Base-by-base conservation (phyloP, 2,888 invertebrate genomes). In the Drosophila peninsularis region DNA sequence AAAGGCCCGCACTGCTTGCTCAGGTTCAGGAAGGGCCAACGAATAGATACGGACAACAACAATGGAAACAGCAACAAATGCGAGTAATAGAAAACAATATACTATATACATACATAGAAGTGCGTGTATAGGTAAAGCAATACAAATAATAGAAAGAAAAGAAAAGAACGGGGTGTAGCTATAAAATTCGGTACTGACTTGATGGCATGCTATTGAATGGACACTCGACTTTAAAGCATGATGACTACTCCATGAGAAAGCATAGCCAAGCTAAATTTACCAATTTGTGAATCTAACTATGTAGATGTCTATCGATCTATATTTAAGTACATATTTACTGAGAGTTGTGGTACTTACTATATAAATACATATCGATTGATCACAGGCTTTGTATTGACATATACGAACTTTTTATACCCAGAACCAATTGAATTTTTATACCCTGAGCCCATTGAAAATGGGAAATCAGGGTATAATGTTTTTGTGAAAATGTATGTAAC, bases 141-240 rank as follows among this genome's bases (percentile, higher is more conserved):
- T 21, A 30, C n/a, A 34, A n/a, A 34, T 10, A 37, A n/a, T n/a
- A 21, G 34, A 14, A 42, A n/a, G 5, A 30, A 62, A 39, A n/a
- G 36, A 52, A 67, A 62, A 57, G 56, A 62, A 65, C 55, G 64
- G 65, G 82, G 83, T 78, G 60, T 78, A 54, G 87, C 82, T 82
- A 80, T 73, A 83, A 65, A 47, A 54, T 67, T 78, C 67, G 62
- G 75, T 68, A 68, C 71, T 55, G 73, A 62, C 71, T 70, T 80
- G 83, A 85, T 86, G 83, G 66, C 64, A 50, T 69, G 63, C 70
- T 67, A 53, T 64, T 74, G 67, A 84, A 80, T 78, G 58, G 63
- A 57, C 55, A 14, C 49, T n/a, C 42, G 64, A 50, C 45, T 60
- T 37, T 60, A 32, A 45, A 11, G 36, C 61, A 56, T 62, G 62